A percentile compares a stretch with the other conserved stretches of the same genome.
phyloP scores from a whole-genome alignment of 2,113 vertebrate genomes.

The Ardeotis arabs region DNA sequence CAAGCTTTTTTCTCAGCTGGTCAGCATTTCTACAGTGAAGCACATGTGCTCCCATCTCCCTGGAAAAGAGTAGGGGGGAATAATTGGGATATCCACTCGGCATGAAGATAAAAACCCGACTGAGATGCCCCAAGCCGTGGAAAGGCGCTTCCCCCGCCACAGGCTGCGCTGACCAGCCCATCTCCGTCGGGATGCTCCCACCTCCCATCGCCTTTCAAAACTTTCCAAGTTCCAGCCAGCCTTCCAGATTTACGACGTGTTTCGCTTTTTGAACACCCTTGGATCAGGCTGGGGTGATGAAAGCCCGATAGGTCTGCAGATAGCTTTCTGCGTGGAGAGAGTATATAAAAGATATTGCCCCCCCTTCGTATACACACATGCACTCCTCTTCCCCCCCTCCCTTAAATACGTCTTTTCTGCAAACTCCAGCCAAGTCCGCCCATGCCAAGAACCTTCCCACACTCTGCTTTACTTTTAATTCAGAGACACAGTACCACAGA shows the following conservation, averaged over 20 bases:
- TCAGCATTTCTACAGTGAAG: constrained; percentile 36
- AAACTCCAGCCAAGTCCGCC: background rate
- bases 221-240: constrained; percentile 44
- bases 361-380: background rate
- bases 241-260: constrained; percentile 55
- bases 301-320: constrained; percentile 59
- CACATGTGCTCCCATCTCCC: constrained; percentile 59
- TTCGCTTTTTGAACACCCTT: constrained; percentile 56
- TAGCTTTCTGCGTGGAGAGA: background rate
- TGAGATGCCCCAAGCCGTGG: accelerated
- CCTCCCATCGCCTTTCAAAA: constrained; percentile 12
- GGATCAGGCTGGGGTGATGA: constrained; percentile 59
- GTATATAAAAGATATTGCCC: background rate
- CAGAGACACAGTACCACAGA: background rate
- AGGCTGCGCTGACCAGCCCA: background rate
- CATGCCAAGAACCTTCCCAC: background rate
- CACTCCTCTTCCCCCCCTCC: background rate
- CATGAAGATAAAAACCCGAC: background rate
- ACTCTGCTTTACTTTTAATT: constrained; percentile 25
- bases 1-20: background rate
- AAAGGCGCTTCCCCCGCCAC: background rate
- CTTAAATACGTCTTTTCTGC: background rate
- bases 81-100: constrained; percentile 3
- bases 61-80: background rate
- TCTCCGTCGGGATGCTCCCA: background rate